Conservation (phyloP, 2,113 vertebrate species). For the Microcebus ravelobensis region DNA sequence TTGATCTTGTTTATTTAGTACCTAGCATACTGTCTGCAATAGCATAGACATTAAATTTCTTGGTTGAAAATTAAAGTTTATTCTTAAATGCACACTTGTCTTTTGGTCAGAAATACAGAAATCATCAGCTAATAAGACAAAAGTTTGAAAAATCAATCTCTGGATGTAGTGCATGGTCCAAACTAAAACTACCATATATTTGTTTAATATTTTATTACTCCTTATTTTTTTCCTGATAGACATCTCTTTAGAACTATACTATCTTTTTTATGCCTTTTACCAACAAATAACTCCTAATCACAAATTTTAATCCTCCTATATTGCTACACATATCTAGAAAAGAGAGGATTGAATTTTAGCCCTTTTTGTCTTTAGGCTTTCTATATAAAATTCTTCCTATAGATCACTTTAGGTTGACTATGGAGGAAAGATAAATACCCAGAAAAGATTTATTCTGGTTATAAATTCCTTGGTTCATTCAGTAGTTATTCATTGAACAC, state of each 20-base stretch:
- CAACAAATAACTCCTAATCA: slow-evolving; percentile 15
- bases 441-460: neutral
- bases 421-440: neutral
- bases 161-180: neutral
- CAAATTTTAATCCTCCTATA: neutral
- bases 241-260: neutral
- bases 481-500: neutral
- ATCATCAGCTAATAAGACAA: neutral
- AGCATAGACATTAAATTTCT: neutral
- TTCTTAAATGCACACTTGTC: neutral
- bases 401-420: neutral
- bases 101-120: neutral
- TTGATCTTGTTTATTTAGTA: neutral
- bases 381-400: neutral
- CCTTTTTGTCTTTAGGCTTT: neutral
- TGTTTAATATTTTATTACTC: neutral
- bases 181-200: neutral
- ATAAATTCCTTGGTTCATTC: slow-evolving; percentile 12
- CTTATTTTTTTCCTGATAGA: neutral
- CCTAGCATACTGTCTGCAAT: neutral
- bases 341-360: neutral
- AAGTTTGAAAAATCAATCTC: neutral
- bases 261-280: neutral
- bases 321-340: neutral
- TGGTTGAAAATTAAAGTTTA: slow-evolving; percentile 11